phyloP scores from a whole-genome alignment of 2,797 vertebrate genomes.

The Xerus rutilus region DNA sequence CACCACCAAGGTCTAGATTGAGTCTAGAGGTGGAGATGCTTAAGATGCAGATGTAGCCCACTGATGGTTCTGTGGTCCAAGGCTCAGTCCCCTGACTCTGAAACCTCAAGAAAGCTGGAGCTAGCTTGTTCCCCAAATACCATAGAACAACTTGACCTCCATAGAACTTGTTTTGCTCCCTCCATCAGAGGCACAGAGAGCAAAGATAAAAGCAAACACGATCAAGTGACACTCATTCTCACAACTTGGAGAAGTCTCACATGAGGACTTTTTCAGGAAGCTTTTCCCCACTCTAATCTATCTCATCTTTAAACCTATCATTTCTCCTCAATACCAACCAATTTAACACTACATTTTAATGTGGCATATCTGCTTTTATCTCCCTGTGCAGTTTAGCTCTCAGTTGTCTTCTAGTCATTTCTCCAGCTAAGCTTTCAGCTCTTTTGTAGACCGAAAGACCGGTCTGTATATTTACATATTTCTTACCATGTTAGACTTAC shows the following conservation, averaged over 20 bases:
- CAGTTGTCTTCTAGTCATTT: not conserved
- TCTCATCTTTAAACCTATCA: not conserved
- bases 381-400: not conserved
- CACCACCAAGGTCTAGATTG: not conserved
- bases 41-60: too few species aligned
- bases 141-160: not conserved
- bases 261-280: not conserved
- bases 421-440: not conserved
- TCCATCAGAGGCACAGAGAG: not conserved
- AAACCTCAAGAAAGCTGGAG: not conserved
- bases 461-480: not conserved
- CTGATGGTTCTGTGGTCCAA: not conserved
- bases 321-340: not conserved
- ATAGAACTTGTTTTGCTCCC: not conserved
- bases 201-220: not conserved
- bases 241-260: accelerated
- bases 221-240: not conserved
- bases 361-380: not conserved
- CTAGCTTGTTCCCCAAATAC: not conserved
- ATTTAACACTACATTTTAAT: not conserved
- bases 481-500: not conserved
- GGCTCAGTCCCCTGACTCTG: not conserved
- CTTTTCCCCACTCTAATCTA: not conserved
- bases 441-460: not conserved
- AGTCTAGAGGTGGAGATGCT: not conserved